These are phyloP conservation scores for Chionis minor DNA, from an alignment of 2,113 vertebrate species.

Conservation along the genomic window DNA sequence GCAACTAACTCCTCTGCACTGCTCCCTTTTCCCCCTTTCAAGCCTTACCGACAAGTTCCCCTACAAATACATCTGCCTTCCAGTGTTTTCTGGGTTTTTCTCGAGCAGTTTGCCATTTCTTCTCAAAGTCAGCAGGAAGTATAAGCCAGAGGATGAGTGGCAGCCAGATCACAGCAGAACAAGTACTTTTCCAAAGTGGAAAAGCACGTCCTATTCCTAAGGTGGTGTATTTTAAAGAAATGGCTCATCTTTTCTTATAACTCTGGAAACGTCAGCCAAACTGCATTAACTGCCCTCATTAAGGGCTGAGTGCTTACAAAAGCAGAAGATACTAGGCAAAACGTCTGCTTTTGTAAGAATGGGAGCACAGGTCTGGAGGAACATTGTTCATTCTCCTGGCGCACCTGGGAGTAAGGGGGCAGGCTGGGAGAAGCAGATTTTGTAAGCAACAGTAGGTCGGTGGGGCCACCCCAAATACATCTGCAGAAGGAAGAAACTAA, in stretches of 20 bases:
- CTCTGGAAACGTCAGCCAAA: neutral
- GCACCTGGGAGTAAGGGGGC: neutral
- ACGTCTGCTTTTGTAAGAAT: neutral
- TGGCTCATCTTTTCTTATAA: neutral
- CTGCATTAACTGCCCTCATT: neutral
- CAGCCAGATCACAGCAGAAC: neutral
- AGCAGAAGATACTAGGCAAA: neutral
- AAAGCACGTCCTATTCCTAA: neutral
- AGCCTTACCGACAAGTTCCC: neutral
- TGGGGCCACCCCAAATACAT: neutral
- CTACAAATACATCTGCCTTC: neutral
- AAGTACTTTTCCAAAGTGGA: neutral
- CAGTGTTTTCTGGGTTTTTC: neutral
- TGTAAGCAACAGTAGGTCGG: accelerated
- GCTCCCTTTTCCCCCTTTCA: neutral
- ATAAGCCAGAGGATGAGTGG: neutral
- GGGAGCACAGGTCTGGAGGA: neutral
- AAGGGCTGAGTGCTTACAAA: neutral
- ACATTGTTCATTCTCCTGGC: neutral
- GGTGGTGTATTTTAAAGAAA: neutral
- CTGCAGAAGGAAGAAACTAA: neutral
- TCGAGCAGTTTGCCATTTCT: neutral
- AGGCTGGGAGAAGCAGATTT: neutral
- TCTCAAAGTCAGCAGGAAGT: neutral
- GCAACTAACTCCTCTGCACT: neutral